phyloP scores from a whole-genome alignment of 2,797 vertebrate genomes.

The Falco peregrinus region DNA sequence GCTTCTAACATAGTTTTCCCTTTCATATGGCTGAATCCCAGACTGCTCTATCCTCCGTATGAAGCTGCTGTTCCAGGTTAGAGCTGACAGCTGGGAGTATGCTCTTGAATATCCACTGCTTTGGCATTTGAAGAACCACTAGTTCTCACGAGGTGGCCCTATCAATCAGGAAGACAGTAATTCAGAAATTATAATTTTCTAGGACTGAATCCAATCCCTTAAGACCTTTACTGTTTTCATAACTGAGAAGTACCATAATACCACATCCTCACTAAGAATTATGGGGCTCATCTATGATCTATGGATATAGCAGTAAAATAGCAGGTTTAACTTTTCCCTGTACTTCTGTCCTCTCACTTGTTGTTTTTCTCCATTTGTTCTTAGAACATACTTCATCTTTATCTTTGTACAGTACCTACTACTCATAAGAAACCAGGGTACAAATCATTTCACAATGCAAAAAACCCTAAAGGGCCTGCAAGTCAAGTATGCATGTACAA shows the following conservation, averaged over 20 bases:
- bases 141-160: background rate
- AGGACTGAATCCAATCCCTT: background rate
- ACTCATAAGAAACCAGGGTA: accelerated
- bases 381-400: background rate
- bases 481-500: background rate
- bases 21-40: background rate
- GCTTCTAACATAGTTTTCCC: background rate
- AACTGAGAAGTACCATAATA: background rate
- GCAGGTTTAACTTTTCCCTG: background rate
- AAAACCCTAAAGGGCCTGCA: background rate
- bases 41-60: background rate
- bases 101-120: background rate
- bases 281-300: background rate
- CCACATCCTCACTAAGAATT: background rate
- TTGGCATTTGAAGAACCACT: background rate
- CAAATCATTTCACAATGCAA: background rate
- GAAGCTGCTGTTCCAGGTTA: background rate
- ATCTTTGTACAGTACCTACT: background rate
- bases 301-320: background rate
- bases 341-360: background rate
- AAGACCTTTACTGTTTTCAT: background rate
- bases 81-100: background rate
- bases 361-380: background rate
- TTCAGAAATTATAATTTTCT: background rate
- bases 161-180: background rate